phyloP scores from a whole-genome alignment of 2,797 vertebrate species.

The Momotus momota region DNA sequence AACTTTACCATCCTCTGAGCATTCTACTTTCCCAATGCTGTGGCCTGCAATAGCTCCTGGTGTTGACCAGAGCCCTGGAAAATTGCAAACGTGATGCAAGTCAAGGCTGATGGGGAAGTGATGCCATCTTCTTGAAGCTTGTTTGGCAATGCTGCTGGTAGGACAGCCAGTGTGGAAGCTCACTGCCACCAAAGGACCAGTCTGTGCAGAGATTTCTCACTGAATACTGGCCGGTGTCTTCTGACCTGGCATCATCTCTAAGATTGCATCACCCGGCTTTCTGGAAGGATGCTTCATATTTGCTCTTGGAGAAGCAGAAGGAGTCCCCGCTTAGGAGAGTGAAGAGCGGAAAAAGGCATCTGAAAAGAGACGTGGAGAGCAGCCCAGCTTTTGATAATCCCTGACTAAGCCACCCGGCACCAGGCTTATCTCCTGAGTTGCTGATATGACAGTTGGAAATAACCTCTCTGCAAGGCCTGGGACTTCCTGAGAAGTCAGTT shows the following conservation, averaged over 20 bases:
- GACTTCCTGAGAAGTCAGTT: neutral
- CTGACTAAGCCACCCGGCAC: neutral
- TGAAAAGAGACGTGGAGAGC: neutral
- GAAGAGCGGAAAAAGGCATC: neutral
- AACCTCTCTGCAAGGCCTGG: neutral
- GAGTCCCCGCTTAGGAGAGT: neutral
- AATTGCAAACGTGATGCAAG: neutral
- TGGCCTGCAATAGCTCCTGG: neutral
- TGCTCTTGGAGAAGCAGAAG: neutral
- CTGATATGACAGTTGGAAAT: conserved; percentile 19
- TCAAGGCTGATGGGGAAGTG: neutral
- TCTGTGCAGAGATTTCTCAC: neutral
- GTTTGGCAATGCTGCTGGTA: accelerated
- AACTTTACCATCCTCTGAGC: neutral
- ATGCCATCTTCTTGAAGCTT: accelerated
- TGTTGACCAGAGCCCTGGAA: neutral
- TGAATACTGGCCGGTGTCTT: neutral
- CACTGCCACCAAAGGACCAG: neutral
- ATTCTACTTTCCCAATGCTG: neutral
- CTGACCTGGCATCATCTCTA: neutral
- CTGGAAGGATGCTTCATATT: neutral
- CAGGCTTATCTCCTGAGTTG: neutral
- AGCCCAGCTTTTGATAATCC: conserved; percentile 15
- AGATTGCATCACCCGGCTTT: accelerated
- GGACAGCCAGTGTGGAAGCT: neutral